A percentile compares a stretch with the other conserved stretches of the same genome.
phyloP scores from a whole-genome alignment of 2,888 invertebrate genomes.

The Gasteruption jaculator region DNA sequence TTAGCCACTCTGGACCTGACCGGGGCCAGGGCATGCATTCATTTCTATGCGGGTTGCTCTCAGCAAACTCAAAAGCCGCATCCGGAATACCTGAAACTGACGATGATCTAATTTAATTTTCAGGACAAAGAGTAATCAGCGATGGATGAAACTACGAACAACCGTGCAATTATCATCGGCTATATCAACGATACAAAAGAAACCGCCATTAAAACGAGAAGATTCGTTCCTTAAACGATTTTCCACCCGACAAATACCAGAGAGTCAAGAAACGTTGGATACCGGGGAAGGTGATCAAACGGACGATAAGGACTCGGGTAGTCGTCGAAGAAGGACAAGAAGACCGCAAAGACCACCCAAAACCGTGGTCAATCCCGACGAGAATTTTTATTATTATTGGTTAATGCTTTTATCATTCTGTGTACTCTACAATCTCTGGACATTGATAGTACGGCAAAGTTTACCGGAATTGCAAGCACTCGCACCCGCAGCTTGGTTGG shows the following conservation, averaged over 20 bases:
- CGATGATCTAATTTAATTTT: conserved; percentile 33
- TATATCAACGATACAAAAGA: conserved; percentile 73
- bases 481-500: conserved; percentile 73
- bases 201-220: conserved; percentile 84
- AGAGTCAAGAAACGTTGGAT: conserved; percentile 77
- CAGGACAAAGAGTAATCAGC: conserved; percentile 89
- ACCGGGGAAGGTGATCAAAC: conserved; percentile 59
- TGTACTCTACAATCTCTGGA: conserved; percentile 94
- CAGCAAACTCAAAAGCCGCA: no score
- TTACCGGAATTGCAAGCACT: conserved; percentile 82
- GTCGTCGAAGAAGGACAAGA: conserved; percentile 60
- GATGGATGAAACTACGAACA: conserved; percentile 94
- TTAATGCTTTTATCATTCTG: conserved; percentile 82
- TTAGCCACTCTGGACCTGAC: no score
- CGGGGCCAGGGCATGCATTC: no score
- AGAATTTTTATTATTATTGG: conserved; percentile 96
- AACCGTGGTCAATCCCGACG: conserved; percentile 90
- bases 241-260: conserved; percentile 86
- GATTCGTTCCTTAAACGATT: conserved; percentile 92
- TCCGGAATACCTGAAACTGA: no score
- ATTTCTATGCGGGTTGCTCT: no score
- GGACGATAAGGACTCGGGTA: conserved; percentile 55
- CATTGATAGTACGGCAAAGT: conserved; percentile 89
- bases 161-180: conserved; percentile 91
- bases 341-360: conserved; percentile 69